phyloP scores from a whole-genome alignment of 1,140 invertebrate genomes.

The Penaeus indicus region DNA sequence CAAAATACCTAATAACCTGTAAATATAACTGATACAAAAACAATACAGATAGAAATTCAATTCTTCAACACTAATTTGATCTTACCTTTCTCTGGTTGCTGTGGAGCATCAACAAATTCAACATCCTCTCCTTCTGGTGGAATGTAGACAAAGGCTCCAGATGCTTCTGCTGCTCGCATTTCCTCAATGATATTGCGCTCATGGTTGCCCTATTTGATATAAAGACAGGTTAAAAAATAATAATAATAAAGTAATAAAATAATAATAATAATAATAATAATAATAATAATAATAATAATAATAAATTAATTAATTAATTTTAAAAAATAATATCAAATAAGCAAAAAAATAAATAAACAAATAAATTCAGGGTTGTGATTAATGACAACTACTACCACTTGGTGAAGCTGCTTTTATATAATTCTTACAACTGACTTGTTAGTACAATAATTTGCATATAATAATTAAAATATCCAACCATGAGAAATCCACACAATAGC shows the following conservation, averaged over 20 bases:
- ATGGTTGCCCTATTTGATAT: slow-evolving; percentile 75
- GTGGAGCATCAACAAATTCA: slow-evolving; percentile 62
- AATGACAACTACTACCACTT: no score
- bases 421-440: no score
- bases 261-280: neutral
- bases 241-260: neutral
- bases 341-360: neutral
- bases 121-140: slow-evolving; percentile 56
- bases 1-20: no score
- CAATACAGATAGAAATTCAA: neutral
- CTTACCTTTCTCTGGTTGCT: slow-evolving; percentile 17
- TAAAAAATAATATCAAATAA: neutral
- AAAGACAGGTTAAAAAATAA: slow-evolving; percentile 19
- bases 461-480: slow-evolving; percentile 41
- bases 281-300: no score
- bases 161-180: slow-evolving; percentile 76
- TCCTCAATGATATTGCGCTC: slow-evolving; percentile 83
- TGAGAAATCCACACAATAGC: neutral
- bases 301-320: no score
- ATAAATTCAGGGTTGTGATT: neutral
- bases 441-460: slow-evolving; percentile 8
- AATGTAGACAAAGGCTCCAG: slow-evolving; percentile 72
- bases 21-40: no score
- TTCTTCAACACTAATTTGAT: neutral
- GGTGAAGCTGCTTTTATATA: no score